Conservation (phyloP, 2,113 vertebrate species). For the Pithys albifrons region DNA sequence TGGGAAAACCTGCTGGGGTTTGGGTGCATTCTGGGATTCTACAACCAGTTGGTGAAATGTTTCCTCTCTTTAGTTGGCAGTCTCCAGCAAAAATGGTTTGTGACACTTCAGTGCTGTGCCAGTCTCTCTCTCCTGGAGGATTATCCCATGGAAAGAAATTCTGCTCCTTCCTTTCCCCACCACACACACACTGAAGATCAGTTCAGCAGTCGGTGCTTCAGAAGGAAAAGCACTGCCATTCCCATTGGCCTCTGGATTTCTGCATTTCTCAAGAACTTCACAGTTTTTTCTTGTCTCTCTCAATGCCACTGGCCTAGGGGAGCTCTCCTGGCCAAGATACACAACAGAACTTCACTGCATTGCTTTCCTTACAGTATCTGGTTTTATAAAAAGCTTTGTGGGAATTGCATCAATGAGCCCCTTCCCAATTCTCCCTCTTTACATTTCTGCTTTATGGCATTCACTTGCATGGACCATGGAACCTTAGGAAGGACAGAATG, state of each 20-base stretch:
- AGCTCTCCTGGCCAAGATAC: not conserved
- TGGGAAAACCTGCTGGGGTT: not conserved
- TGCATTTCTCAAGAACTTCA: not conserved
- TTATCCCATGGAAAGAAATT: not conserved
- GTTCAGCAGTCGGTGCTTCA: not conserved
- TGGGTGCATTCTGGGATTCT: not conserved
- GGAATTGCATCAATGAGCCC: not conserved
- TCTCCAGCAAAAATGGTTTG: not conserved
- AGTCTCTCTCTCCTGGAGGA: not conserved
- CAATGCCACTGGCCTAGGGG: not conserved
- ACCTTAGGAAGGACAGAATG: not conserved
- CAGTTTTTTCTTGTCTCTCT: not conserved
- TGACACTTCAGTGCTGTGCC: not conserved
- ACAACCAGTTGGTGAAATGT: not conserved
- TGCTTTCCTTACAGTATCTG: not conserved
- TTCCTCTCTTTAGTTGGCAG: not conserved
- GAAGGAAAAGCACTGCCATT: not conserved
- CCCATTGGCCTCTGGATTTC: not conserved
- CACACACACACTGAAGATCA: not conserved
- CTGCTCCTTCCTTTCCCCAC: not conserved
- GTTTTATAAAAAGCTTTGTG: not conserved
- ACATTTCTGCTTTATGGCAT: not conserved
- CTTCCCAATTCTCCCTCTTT: not conserved
- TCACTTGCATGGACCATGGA: fast-evolving
- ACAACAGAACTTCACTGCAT: not conserved